These are phyloP conservation scores for Protaetia brevitarsis DNA, from an alignment of 1,140 invertebrate genomes.

Conservation along the genomic window DNA sequence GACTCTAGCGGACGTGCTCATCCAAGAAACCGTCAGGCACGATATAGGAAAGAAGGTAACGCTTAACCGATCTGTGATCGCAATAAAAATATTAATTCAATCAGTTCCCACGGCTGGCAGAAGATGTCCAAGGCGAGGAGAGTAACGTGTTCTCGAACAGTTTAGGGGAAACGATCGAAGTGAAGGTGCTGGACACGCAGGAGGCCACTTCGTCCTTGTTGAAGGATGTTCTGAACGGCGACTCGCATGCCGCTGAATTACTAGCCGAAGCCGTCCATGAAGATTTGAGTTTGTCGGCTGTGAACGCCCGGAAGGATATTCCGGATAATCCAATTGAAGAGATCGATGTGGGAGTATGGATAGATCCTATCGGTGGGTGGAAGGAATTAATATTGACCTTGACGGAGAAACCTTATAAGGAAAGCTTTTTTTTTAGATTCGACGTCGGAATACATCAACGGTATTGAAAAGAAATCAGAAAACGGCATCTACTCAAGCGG, in stretches of 20 bases:
- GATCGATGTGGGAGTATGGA: slow-evolving; percentile 79
- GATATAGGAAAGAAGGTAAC: slow-evolving; percentile 63
- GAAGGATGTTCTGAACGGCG: slow-evolving; percentile 64
- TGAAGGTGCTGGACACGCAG: slow-evolving; percentile 60
- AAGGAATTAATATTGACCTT: neutral
- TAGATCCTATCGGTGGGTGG: slow-evolving; percentile 87
- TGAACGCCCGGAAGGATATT: slow-evolving; percentile 46
- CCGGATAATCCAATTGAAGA: slow-evolving; percentile 51
- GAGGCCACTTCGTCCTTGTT: slow-evolving; percentile 68
- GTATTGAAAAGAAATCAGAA: slow-evolving; percentile 53
- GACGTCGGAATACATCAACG: slow-evolving; percentile 86
- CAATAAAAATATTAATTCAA: neutral
- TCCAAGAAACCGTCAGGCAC: slow-evolving; percentile 74
- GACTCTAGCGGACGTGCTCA: slow-evolving; percentile 77
- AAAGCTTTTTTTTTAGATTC: slow-evolving; percentile 68
- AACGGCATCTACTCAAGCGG: slow-evolving; percentile 60
- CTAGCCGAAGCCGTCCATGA: slow-evolving; percentile 74
- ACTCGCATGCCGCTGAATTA: slow-evolving; percentile 63
- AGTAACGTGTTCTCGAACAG: slow-evolving; percentile 55
- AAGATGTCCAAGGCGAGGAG: slow-evolving; percentile 81
- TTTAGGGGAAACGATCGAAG: slow-evolving; percentile 67
- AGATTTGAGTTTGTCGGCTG: slow-evolving; percentile 53
- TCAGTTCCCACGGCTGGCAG: slow-evolving; percentile 71
- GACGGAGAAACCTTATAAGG: too few species aligned
- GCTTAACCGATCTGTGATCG: neutral